A percentile compares a stretch with the other conserved stretches of the same genome.
phyloP scores from a whole-genome alignment of 2,113 vertebrate genomes.

The Microcebus jonahi region DNA sequence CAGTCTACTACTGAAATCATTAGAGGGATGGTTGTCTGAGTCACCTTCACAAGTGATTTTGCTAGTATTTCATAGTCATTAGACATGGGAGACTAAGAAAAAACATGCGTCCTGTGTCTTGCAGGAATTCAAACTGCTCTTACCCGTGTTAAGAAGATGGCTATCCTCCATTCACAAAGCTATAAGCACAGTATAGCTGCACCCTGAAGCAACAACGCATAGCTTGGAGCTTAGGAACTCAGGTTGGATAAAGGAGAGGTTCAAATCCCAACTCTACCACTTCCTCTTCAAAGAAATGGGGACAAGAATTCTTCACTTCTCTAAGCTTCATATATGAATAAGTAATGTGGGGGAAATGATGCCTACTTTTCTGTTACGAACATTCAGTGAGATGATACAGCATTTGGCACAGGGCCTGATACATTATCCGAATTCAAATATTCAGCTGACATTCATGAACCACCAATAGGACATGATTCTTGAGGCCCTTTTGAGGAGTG shows the following conservation, averaged over 20 bases:
- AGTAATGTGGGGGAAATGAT: neutral
- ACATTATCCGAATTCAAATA: neutral
- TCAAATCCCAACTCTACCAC: neutral
- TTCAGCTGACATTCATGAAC: neutral
- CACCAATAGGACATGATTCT: neutral
- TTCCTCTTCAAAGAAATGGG: neutral
- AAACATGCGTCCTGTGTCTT: neutral
- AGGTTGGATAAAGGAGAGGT: neutral
- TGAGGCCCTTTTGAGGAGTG: neutral
- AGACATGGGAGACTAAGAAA: neutral
- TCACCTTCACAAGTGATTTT: neutral
- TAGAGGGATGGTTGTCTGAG: neutral
- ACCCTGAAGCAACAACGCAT: neutral
- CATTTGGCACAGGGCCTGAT: neutral
- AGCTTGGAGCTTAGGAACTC: neutral
- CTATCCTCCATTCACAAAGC: neutral
- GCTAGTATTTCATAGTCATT: neutral
- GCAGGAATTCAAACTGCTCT: neutral
- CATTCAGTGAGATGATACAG: neutral
- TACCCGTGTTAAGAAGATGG: neutral
- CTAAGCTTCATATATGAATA: neutral
- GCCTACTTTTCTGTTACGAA: neutral
- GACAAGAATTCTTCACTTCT: neutral
- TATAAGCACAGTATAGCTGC: neutral
- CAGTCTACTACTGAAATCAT: neutral